A percentile compares a stretch with the other conserved stretches of the same genome.
phyloP scores from a whole-genome alignment of 1,140 invertebrate genomes.

The Drosophila erecta region DNA sequence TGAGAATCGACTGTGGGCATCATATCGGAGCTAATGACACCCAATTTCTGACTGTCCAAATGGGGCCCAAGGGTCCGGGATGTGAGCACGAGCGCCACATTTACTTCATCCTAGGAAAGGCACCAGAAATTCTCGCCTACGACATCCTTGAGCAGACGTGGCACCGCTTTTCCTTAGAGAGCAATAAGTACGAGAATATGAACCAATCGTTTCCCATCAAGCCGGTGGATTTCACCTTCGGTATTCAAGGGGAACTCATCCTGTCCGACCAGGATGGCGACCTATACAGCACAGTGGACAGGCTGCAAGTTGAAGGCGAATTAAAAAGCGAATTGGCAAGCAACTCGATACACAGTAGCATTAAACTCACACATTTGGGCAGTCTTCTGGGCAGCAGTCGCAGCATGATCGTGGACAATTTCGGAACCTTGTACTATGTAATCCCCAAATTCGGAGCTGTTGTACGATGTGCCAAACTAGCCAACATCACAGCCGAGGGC shows the following conservation, averaged over 20 bases:
- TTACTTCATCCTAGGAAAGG: conserved; percentile 57
- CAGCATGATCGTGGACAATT: conserved; percentile 65
- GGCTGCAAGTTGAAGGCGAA: conserved; percentile 38
- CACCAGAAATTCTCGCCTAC: conserved; percentile 65
- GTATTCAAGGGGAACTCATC: conserved; percentile 54
- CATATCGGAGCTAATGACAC: conserved; percentile 44
- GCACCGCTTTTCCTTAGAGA: conserved; percentile 41
- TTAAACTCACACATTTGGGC: conserved; percentile 61
- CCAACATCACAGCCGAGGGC: conserved; percentile 70
- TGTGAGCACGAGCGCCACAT: conserved; percentile 74
- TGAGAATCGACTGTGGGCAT: conserved; percentile 70
- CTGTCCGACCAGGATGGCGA: conserved; percentile 67
- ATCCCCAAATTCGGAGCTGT: conserved; percentile 77
- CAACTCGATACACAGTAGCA: background rate
- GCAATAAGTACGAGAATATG: conserved; percentile 68
- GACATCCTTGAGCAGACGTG: conserved; percentile 80
- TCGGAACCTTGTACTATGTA: conserved; percentile 70
- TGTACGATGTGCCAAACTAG: conserved; percentile 62
- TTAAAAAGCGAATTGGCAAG: background rate
- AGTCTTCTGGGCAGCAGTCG: conserved; percentile 65
- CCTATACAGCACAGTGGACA: conserved; percentile 50
- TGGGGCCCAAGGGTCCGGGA: conserved; percentile 58
- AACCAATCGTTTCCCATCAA: conserved; percentile 62
- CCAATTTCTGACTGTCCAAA: conserved; percentile 53
- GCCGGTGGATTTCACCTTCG: conserved; percentile 70